Conservation (phyloP, 2,888 invertebrate genomes). For the Cryptus viduatorius region DNA sequence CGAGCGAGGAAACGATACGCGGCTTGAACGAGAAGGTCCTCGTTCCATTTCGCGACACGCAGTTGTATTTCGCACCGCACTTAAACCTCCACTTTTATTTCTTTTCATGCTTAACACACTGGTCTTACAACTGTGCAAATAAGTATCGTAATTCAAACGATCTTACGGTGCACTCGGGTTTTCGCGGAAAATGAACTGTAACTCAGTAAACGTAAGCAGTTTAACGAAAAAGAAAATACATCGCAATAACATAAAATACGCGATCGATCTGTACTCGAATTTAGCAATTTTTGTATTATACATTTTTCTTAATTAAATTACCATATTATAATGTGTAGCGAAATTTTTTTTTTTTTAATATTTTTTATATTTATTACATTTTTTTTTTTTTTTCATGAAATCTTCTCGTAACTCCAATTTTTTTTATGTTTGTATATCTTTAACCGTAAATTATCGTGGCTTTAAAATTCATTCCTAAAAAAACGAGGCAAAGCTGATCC, state of each 20-base stretch:
- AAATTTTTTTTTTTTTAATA: too few relatives aligned
- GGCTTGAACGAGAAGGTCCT: constrained; percentile 42
- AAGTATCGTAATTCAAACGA: constrained; percentile 23
- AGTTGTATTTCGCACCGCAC: constrained; percentile 43
- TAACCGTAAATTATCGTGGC: neutral
- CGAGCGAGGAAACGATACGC: constrained; percentile 45
- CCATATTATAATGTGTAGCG: too few relatives aligned
- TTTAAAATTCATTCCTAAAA: constrained; percentile 28
- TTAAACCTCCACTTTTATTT: constrained; percentile 38
- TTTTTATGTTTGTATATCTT: neutral
- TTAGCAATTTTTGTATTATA: too few relatives aligned
- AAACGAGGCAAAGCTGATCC: constrained; percentile 74
- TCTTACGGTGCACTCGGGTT: neutral
- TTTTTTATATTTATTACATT: too few relatives aligned
- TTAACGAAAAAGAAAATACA: neutral
- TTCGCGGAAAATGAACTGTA: constrained; percentile 3
- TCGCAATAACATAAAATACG: neutral
- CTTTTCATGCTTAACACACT: constrained; percentile 28
- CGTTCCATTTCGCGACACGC: constrained; percentile 49
- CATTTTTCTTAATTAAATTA: too few relatives aligned
- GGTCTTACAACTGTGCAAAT: neutral
- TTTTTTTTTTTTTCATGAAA: neutral
- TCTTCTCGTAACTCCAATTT: neutral
- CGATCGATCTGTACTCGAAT: too few relatives aligned
- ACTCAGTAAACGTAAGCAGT: neutral